Evolutionary conservation across 2,888 invertebrate genomes (phyloP), one percentile per base, ranked within the genome.

Genomic region (Priocnemis perturbator): DNA sequence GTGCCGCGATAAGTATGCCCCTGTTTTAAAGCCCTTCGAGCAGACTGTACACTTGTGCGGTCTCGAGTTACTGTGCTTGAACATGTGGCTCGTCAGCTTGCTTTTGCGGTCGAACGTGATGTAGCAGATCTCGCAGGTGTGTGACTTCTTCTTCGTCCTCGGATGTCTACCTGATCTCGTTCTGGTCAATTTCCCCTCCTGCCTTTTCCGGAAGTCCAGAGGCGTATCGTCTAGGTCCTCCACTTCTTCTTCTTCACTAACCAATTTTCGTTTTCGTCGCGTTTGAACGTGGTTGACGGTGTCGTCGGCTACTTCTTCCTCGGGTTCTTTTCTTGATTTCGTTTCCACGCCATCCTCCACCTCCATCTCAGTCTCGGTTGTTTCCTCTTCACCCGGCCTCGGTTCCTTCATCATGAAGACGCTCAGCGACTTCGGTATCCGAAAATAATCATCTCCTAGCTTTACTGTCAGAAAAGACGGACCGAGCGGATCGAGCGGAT

Each of bases 361-460:
- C 7, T 50, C 14, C 19, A 11, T 9, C 23, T 20, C 21, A n/a
- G n/a, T n/a, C 48, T 56, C 47, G 17, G 50, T 21, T 4, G 23
- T 45, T 11, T 57, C 63, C 37, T 78, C 76, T 37, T 76, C 80
- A 53, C 50, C 58, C 0, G 79, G 67, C 7, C 72, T 60, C 15
- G 81, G 73, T 60, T 85, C 83, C 74, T 86, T 85, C 81, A 79
- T 86, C 85, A 86, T 85, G 71, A 84, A 87, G 58, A 84, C 79
- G 70, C 82, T 83, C 73, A 86, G 69, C 17, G 86, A 84, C 52
- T 86, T 84, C 44, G 85, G 87, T 67, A 87, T 84, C 73, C 83
- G 84, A 81, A 85, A 86, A 79, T 82, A 85, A 74, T 87, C 86
- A 19, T 86, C 83, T 67, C 84, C 86, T 82, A 87, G 73, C 61